A percentile compares a stretch with the other conserved stretches of the same genome.
Conservation (phyloP, 2,888 invertebrate species). For the Taenaris catops region DNA sequence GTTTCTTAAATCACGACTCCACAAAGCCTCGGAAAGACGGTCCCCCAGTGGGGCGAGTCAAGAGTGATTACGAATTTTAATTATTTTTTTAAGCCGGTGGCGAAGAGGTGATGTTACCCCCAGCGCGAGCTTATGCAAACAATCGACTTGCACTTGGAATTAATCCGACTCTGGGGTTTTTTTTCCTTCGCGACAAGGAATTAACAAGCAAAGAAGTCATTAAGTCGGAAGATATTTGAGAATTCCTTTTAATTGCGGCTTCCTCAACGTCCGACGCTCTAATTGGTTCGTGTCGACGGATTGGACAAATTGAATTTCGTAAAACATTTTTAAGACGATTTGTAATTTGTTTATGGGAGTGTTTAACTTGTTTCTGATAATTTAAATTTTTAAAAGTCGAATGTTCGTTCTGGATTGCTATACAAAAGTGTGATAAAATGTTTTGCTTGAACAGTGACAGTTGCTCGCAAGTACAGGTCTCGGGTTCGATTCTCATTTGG, state of each 20-base stretch:
- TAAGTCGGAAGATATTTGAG: constrained; percentile 76
- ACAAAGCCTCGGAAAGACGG: constrained; percentile 49
- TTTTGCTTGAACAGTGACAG: too few species aligned
- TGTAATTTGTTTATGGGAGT: constrained; percentile 26
- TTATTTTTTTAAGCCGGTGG: constrained; percentile 80
- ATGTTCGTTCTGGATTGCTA: constrained; percentile 14
- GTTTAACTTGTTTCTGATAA: constrained; percentile 20
- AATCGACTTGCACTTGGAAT: constrained; percentile 79
- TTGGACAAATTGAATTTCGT: constrained; percentile 58
- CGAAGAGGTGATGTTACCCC: constrained; percentile 76
- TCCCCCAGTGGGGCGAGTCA: constrained; percentile 67
- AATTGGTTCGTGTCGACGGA: constrained; percentile 71
- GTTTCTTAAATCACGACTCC: constrained; percentile 40
- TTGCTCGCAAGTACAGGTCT: too few species aligned
- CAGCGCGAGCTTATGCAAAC: constrained; percentile 75
- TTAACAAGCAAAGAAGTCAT: constrained; percentile 80
- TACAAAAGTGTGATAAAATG: constrained; percentile 8
- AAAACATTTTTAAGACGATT: constrained; percentile 33
- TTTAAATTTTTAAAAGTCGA: constrained; percentile 16
- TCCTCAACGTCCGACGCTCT: constrained; percentile 66
- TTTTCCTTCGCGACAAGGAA: constrained; percentile 76
- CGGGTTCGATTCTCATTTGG: neutral
- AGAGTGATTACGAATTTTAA: constrained; percentile 80
- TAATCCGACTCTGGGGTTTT: constrained; percentile 72
- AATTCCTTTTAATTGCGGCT: constrained; percentile 76